These are phyloP conservation scores for Geopemphigus sp. DNA, from an alignment of 1,140 invertebrate species.

Conservation along the genomic window DNA sequence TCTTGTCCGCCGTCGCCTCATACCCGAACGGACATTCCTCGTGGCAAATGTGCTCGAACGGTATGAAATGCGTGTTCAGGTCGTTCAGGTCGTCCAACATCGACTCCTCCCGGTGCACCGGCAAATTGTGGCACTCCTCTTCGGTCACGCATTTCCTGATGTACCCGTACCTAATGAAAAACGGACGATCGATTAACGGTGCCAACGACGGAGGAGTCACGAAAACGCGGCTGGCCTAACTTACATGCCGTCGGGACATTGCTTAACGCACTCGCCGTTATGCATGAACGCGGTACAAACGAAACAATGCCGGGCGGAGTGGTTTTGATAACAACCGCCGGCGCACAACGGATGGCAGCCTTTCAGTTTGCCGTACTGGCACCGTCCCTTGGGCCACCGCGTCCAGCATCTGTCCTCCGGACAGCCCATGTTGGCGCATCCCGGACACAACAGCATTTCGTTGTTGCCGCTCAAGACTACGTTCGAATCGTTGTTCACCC, in stretches of 20 bases:
- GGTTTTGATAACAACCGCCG: slow-evolving; percentile 52
- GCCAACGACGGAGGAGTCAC: too few species aligned
- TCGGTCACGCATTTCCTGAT: slow-evolving; percentile 70
- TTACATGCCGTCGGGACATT: slow-evolving; percentile 52
- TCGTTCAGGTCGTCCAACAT: slow-evolving; percentile 51
- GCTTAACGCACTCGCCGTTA: slow-evolving; percentile 50
- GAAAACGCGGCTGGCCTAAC: background rate
- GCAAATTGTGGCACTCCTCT: slow-evolving; percentile 64
- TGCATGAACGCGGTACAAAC: slow-evolving; percentile 51
- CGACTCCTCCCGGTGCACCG: slow-evolving; percentile 56
- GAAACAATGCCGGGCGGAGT: slow-evolving; percentile 50
- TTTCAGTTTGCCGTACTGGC: slow-evolving; percentile 51
- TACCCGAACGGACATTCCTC: slow-evolving; percentile 74
- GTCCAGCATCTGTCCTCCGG: slow-evolving; percentile 51
- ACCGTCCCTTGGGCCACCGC: background rate
- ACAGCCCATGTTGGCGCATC: slow-evolving; percentile 35
- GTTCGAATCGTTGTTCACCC: slow-evolving; percentile 43
- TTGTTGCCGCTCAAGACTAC: slow-evolving; percentile 4
- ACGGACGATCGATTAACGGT: too few species aligned
- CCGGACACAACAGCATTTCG: slow-evolving; percentile 20
- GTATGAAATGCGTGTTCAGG: slow-evolving; percentile 53
- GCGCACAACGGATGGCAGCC: slow-evolving; percentile 52
- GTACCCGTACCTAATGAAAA: slow-evolving; percentile 46
- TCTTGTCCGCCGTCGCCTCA: background rate
- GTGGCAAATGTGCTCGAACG: slow-evolving; percentile 67